A percentile compares a stretch with the other conserved stretches of the same genome.
Conservation (phyloP, 2,888 invertebrate species). For the Calliopum simillimum region DNA sequence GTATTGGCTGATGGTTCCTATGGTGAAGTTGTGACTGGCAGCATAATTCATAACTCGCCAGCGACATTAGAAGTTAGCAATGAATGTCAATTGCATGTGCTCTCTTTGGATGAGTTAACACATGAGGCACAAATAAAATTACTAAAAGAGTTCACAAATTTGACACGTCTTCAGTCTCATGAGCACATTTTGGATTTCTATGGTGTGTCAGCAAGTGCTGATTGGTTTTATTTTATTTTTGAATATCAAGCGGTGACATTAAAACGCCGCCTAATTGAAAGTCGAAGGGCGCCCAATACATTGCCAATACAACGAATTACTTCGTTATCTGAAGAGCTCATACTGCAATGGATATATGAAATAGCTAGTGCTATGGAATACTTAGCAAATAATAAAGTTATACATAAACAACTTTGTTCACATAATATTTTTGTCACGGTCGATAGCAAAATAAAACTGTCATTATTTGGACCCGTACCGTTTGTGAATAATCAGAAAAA, state of each 20-base stretch:
- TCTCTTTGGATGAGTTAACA: slow-evolving; percentile 70
- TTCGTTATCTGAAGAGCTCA: slow-evolving; percentile 73
- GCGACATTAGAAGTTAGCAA: slow-evolving; percentile 22
- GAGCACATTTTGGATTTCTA: slow-evolving; percentile 79
- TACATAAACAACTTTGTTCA: slow-evolving; percentile 81
- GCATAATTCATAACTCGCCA: slow-evolving; percentile 67
- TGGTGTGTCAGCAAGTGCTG: slow-evolving; percentile 83
- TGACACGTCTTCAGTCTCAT: slow-evolving; percentile 78
- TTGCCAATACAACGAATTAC: slow-evolving; percentile 68
- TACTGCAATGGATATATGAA: slow-evolving; percentile 75
- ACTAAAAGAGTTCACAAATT: slow-evolving; percentile 78
- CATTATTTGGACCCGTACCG: slow-evolving; percentile 81
- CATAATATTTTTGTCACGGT: slow-evolving; percentile 77
- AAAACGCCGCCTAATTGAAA: slow-evolving; percentile 77
- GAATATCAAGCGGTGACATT: slow-evolving; percentile 77
- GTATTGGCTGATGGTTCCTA: slow-evolving; percentile 81
- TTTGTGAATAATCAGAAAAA: slow-evolving; percentile 73
- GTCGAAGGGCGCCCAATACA: slow-evolving; percentile 66
- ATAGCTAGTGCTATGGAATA: slow-evolving; percentile 80
- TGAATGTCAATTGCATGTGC: slow-evolving; percentile 74
- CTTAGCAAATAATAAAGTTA: slow-evolving; percentile 74
- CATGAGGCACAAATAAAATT: slow-evolving; percentile 68
- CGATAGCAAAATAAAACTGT: slow-evolving; percentile 77
- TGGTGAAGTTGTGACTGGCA: slow-evolving; percentile 81
- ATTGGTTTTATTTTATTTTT: slow-evolving; percentile 79